A percentile compares a stretch with the other conserved stretches of the same genome.
phyloP scores from a whole-genome alignment of 2,888 invertebrate species.

The Glyphotaelius pellucidus region DNA sequence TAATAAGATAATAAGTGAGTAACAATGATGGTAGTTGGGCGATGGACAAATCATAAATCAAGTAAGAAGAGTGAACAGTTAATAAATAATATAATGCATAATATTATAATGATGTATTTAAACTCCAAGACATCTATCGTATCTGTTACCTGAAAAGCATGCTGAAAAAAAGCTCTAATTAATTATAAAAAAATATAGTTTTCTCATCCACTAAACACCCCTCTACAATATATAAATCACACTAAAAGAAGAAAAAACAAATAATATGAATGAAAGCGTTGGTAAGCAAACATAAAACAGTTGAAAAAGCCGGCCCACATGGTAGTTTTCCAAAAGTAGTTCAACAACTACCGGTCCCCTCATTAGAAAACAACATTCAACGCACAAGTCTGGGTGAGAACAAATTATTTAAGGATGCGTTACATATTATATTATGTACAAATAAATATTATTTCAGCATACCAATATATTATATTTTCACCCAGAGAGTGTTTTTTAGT shows the following conservation, averaged over 20 bases:
- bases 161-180: slow-evolving; percentile 57
- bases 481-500: not conserved
- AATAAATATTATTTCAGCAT: not conserved
- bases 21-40: slow-evolving; percentile 3
- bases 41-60: slow-evolving; percentile 29
- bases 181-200: slow-evolving; percentile 18
- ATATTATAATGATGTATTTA: not conserved
- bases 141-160: slow-evolving; percentile 39
- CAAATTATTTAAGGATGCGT: not conserved
- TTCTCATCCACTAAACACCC: slow-evolving; percentile 25
- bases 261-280: slow-evolving; percentile 25
- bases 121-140: not conserved
- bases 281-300: slow-evolving; percentile 37
- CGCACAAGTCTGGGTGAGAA: slow-evolving; percentile 1
- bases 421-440: not conserved
- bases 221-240: slow-evolving; percentile 21
- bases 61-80: slow-evolving; percentile 27
- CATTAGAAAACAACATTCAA: slow-evolving; percentile 20
- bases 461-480: not conserved
- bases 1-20: not conserved
- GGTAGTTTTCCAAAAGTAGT: slow-evolving; percentile 18
- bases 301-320: slow-evolving; percentile 20
- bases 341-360: slow-evolving; percentile 67
- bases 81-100: not conserved
- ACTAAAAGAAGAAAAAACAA: slow-evolving; percentile 38